Evolutionary conservation across 2,797 vertebrate species (phyloP).

Genomic region (Okamejei kenojei): DNA sequence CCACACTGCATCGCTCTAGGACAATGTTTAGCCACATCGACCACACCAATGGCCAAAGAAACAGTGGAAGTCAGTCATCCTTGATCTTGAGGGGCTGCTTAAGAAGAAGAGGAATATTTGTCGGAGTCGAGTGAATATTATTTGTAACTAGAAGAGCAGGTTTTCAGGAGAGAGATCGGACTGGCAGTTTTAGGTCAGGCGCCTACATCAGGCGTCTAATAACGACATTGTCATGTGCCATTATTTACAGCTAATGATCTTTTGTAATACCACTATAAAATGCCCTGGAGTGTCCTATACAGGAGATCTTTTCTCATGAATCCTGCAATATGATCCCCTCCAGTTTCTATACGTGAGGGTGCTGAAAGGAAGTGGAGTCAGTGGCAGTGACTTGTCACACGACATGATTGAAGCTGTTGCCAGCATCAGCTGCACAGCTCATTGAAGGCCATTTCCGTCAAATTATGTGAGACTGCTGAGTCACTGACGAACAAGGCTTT

Average conservation of each 20-base stretch:
- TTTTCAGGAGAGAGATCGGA: background rate
- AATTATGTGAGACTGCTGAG: slow-evolving; percentile 14
- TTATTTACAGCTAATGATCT: background rate
- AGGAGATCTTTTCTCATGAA: background rate
- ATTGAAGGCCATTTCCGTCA: slow-evolving; percentile 19
- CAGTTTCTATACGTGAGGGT: background rate
- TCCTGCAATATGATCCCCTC: background rate
- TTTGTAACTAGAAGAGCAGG: background rate
- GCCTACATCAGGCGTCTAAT: no score
- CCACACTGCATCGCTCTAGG: no score
- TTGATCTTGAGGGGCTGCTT: no score
- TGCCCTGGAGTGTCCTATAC: background rate
- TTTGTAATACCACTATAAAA: background rate
- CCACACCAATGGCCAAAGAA: no score
- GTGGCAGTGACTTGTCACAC: background rate
- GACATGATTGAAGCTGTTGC: background rate
- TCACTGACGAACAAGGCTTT: slow-evolving; percentile 14
- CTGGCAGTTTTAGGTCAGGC: background rate
- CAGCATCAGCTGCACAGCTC: slow-evolving; percentile 9
- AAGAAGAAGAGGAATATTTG: no score
- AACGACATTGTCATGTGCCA: background rate
- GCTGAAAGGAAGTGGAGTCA: background rate
- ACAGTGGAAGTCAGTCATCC: no score
- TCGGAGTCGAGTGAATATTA: background rate
- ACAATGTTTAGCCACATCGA: no score